Base-by-base conservation (phyloP, 2,797 vertebrate species). In the Cichlasoma orientale region DNA sequence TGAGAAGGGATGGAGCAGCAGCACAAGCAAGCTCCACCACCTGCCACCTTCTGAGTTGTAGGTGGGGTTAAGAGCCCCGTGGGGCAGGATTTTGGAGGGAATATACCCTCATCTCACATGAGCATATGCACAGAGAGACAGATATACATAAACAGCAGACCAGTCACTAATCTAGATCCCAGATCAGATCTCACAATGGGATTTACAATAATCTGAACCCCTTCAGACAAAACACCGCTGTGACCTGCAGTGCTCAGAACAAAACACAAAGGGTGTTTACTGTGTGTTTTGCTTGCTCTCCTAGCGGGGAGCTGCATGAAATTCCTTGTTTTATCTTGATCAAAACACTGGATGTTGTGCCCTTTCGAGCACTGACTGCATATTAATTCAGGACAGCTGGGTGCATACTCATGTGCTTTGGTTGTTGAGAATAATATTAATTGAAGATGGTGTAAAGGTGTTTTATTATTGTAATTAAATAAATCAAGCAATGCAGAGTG, bases 111-210 rank as follows among this genome's bases (percentile, higher is more conserved):
- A 36, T 80, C 82, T 84, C 73, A 80, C 21, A 36, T 82, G 78
- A 88, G 61, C 78, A 61, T 81, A 79, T 53, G 59, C 52, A 52
- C 11, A 23, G 44, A 36, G 57, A 78, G 41, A 56, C 47, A 79
- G 52, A 54, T 70, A 54, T 7, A 61, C 61, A 85, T 63, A 70
- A 86, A 85, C 80, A 52, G 7, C 84, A 78, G 85, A 80, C 72
- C 82, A 81, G 80, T 53, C 85, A 85, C 79, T 92, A 92, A 94
- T 94, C 93, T 91, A 53, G 53, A 87, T 72, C 72, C 84, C 56
- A 90, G 89, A 92, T 94, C 90, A 89, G 87, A 44, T 38, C 59
- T 21, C 41, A 38, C 38, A 87, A 83, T 80, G 81, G 87, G 91
- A 88, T 90, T 90, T 88, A 75, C 61, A 76, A 78, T 91, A 92